Conservation (phyloP, 1,140 invertebrate genomes). For the Octopus sinensis region DNA sequence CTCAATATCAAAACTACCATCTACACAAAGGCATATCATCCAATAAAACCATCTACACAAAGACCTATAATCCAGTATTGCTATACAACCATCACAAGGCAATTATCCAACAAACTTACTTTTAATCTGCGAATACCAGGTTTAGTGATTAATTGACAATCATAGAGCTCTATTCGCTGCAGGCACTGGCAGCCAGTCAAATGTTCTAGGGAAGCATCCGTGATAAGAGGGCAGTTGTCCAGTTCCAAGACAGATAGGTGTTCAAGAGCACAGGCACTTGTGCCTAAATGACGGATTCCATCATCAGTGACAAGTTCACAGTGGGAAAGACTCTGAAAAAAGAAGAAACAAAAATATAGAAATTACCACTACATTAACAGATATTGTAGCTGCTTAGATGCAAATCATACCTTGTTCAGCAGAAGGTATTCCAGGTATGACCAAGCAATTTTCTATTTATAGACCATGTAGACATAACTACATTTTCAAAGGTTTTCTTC, state of each 20-base stretch:
- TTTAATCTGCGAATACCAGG: slow-evolving; percentile 91
- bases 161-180: slow-evolving; percentile 94
- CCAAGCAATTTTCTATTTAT: too few species aligned
- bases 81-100: too few species aligned
- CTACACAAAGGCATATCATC: too few species aligned
- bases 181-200: slow-evolving; percentile 90
- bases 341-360: not conserved
- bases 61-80: not conserved
- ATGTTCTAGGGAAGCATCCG: slow-evolving; percentile 95
- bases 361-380: not conserved
- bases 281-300: slow-evolving; percentile 89
- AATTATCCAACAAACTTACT: slow-evolving; percentile 61
- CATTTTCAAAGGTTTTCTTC: too few species aligned
- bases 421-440: too few species aligned
- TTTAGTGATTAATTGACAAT: slow-evolving; percentile 96
- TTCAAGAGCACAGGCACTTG: slow-evolving; percentile 76
- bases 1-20: too few species aligned
- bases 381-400: too few species aligned
- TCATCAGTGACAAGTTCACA: slow-evolving; percentile 98
- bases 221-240: slow-evolving; percentile 97
- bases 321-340: slow-evolving; percentile 86
- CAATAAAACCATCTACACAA: too few species aligned
- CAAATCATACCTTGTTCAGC: too few species aligned
- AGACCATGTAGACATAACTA: too few species aligned
- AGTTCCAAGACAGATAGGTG: slow-evolving; percentile 82